A percentile compares a stretch with the other conserved stretches of the same genome.
Evolutionary conservation across 2,888 invertebrate species (phyloP).

Genomic region (Drosophila bunnanda): DNA sequence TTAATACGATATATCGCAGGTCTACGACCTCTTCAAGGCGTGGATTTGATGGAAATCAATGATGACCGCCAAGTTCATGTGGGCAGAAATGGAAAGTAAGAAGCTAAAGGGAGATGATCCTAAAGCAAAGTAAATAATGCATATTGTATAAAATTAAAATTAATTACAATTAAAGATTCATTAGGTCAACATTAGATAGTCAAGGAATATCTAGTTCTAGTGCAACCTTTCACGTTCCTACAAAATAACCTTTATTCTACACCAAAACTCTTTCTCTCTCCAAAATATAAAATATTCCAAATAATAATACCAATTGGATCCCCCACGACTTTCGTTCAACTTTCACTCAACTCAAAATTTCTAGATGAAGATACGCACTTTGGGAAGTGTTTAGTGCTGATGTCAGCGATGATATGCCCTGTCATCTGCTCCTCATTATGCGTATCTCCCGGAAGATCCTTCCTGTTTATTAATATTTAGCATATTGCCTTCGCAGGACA

Average conservation of each 20-base stretch:
- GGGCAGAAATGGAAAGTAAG: conserved; percentile 14
- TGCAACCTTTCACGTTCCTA: background rate
- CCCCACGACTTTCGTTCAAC: conserved; percentile 16
- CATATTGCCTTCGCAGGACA: conserved; percentile 1
- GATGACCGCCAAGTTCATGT: conserved; percentile 1
- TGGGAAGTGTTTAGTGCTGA: conserved; percentile 37
- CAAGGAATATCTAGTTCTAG: too few relatives aligned
- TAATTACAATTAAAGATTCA: too few relatives aligned
- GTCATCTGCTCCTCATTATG: conserved; percentile 53
- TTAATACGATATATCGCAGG: conserved; percentile 25
- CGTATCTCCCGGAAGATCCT: conserved; percentile 24
- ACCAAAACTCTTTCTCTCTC: background rate
- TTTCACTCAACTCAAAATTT: conserved; percentile 15
- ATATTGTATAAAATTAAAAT: background rate
- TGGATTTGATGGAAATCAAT: conserved; percentile 25
- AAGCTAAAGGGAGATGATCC: background rate
- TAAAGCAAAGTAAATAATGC: background rate
- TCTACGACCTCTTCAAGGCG: conserved; percentile 32
- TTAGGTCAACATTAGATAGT: too few relatives aligned
- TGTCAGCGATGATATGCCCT: conserved; percentile 44
- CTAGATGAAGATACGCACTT: conserved; percentile 37
- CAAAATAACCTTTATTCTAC: background rate
- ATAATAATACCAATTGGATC: conserved; percentile 6
- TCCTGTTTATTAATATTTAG: conserved; percentile 32
- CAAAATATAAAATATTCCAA: background rate